Conservation (phyloP, 2,113 vertebrate species). For the Smithornis capensis region DNA sequence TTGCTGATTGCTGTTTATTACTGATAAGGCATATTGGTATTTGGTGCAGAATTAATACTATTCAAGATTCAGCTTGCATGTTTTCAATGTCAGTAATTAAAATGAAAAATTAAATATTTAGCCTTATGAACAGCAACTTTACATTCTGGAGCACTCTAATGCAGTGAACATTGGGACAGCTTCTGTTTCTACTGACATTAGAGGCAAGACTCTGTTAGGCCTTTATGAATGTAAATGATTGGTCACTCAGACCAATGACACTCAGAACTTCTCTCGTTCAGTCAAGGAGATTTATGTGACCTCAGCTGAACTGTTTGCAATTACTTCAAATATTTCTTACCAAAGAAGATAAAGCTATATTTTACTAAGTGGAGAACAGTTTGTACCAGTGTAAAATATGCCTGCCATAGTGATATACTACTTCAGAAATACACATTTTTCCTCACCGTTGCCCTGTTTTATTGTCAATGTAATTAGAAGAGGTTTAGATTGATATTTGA, state of each 20-base stretch:
- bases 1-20: background rate
- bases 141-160: background rate
- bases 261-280: background rate
- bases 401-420: background rate
- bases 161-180: background rate
- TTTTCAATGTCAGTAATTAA: background rate
- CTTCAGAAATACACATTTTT: background rate
- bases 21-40: background rate
- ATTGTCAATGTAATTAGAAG: conserved; percentile 5
- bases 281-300: background rate
- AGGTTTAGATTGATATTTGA: conserved; percentile 16
- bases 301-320: background rate
- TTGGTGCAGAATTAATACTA: conserved; percentile 20
- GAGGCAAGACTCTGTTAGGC: fast-evolving
- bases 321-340: background rate
- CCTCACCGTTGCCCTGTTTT: background rate
- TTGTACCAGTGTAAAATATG: background rate
- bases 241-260: no score
- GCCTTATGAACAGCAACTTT: background rate
- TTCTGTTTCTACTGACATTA: background rate
- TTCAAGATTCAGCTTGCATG: background rate
- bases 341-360: background rate
- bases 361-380: background rate
- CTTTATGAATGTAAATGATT: background rate
- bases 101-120: background rate